Conservation (phyloP, 1,140 invertebrate genomes). For the Globodera rostochiensis region DNA sequence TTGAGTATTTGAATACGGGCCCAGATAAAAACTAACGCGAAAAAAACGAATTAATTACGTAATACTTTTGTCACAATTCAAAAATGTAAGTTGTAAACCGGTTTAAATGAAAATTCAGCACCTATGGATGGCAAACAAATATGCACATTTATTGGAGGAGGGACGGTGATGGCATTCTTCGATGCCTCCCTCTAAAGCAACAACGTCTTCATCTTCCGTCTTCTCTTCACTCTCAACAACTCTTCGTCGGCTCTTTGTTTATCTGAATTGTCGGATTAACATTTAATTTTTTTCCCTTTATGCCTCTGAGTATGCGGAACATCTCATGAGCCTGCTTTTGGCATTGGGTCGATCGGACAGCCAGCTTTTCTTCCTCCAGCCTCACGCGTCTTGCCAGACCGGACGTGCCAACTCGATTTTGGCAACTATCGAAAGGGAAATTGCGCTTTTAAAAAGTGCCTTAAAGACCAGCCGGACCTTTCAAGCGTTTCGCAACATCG, state of each 20-base stretch:
- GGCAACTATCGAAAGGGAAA: slow-evolving; percentile 19
- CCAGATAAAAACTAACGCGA: no score
- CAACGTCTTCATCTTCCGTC: neutral
- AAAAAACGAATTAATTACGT: no score
- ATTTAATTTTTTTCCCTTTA: neutral
- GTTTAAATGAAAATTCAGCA: no score
- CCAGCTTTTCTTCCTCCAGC: slow-evolving; percentile 21
- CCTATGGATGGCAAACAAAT: no score
- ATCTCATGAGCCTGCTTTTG: slow-evolving; percentile 28
- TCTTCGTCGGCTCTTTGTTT: neutral
- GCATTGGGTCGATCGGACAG: slow-evolving; percentile 16
- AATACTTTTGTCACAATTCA: no score
- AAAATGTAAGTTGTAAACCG: no score
- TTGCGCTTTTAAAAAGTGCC: neutral
- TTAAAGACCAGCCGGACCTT: slow-evolving; percentile 4
- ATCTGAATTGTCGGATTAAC: neutral
- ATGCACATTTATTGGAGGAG: no score
- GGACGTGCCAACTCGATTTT: slow-evolving; percentile 13
- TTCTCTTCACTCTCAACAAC: neutral
- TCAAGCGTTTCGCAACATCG: slow-evolving; percentile 25
- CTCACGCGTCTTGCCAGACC: slow-evolving; percentile 15
- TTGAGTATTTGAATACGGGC: no score
- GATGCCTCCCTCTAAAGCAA: neutral
- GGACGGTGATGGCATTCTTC: no score
- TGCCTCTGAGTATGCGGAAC: slow-evolving; percentile 19